Evolutionary conservation across 53 echinoderm and acorn worm genomes (phyloP).

Genomic region (Hippasteria phrygiana): DNA sequence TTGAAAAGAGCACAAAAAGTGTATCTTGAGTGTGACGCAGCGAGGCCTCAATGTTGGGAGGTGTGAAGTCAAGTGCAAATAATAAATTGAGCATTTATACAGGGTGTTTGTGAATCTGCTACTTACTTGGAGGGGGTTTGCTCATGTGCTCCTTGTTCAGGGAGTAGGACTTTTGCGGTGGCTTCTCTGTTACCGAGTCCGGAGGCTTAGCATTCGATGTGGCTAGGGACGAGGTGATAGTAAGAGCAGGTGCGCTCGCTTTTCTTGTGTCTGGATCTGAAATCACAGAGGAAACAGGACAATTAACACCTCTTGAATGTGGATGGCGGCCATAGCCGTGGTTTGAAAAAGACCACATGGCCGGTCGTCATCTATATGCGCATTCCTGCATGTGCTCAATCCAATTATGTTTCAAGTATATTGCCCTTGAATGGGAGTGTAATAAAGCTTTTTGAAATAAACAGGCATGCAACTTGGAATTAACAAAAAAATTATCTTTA

Average conservation of each 20-base stretch:
- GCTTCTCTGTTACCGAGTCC: neutral
- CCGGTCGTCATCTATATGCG: no score
- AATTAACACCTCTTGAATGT: neutral
- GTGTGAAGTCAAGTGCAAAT: no score
- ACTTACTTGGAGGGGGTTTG: conserved; percentile 44
- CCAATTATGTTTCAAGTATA: no score
- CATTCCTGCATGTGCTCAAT: no score
- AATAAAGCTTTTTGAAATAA: no score
- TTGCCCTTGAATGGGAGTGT: no score
- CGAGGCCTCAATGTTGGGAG: no score
- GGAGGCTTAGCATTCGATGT: neutral
- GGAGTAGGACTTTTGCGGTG: conserved; percentile 18
- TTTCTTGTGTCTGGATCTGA: conserved; percentile 21
- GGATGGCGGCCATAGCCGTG: neutral
- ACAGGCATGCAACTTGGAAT: no score
- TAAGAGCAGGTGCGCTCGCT: conserved; percentile 9
- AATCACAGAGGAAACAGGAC: neutral
- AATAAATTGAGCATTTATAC: no score
- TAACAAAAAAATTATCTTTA: no score
- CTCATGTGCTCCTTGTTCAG: neutral
- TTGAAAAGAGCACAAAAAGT: no score
- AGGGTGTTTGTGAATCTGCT: neutral
- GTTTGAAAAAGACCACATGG: neutral
- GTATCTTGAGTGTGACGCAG: no score
- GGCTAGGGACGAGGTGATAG: neutral